phyloP scores from a whole-genome alignment of 2,888 invertebrate genomes.

The Dicyrtoma fusca region DNA sequence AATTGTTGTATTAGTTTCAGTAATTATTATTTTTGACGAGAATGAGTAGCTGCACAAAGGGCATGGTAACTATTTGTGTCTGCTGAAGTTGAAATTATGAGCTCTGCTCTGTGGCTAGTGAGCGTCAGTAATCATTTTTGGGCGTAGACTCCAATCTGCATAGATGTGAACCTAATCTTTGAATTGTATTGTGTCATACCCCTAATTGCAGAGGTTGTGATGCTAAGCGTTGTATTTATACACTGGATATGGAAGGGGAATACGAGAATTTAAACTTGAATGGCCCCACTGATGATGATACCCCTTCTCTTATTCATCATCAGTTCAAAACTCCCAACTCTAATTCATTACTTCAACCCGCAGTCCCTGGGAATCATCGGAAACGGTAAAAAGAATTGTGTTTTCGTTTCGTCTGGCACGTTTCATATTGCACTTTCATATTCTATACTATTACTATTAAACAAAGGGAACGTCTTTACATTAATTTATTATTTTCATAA shows the following conservation, averaged over 20 bases:
- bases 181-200: background rate
- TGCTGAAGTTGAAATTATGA: too few relatives aligned
- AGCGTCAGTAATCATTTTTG: too few relatives aligned
- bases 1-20: background rate
- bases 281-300: constrained; percentile 55
- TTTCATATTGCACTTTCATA: background rate
- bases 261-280: constrained; percentile 56
- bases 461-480: too few relatives aligned
- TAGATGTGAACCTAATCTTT: background rate
- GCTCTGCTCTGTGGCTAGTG: too few relatives aligned
- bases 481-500: too few relatives aligned
- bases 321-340: constrained; percentile 49
- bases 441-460: background rate
- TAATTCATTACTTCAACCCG: constrained; percentile 56
- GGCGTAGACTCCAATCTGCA: too few relatives aligned
- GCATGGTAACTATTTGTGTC: too few relatives aligned
- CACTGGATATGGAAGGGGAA: constrained; percentile 49
- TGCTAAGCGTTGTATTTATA: constrained; percentile 51
- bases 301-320: constrained; percentile 53
- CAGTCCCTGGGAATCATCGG: constrained; percentile 67
- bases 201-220: constrained; percentile 53
- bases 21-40: too few relatives aligned
- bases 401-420: background rate
- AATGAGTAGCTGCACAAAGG: too few relatives aligned
- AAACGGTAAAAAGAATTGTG: constrained; percentile 62